Evolutionary conservation across 2,113 vertebrate genomes (phyloP).

Genomic region (Phyllostomus hastatus): DNA sequence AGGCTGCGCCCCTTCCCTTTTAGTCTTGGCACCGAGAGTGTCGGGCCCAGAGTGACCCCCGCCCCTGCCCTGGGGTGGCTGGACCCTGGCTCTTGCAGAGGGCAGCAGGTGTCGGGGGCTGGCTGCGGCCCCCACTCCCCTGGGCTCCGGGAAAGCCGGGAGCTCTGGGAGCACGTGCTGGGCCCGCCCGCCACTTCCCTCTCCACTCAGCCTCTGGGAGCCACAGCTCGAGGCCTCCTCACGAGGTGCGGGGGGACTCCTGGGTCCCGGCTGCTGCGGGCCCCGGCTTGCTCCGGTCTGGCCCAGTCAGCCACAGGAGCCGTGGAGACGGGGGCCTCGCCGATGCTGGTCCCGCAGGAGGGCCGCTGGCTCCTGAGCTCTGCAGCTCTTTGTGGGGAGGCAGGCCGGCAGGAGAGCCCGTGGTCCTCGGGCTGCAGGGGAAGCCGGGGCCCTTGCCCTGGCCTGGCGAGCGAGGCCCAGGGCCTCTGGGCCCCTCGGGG

Average conservation of each 20-base stretch:
- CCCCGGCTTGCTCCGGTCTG: neutral
- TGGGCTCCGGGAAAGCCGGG: neutral
- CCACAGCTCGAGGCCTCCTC: rapidly evolving
- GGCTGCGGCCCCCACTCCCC: neutral
- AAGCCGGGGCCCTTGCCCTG: rapidly evolving
- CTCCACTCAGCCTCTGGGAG: neutral
- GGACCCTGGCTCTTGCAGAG: too few species aligned
- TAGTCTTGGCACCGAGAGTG: rapidly evolving
- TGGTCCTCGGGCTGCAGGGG: neutral
- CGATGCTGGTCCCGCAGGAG: neutral
- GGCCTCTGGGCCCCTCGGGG: neutral
- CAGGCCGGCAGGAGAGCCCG: rapidly evolving
- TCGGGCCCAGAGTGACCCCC: neutral
- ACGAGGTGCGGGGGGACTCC: too few species aligned
- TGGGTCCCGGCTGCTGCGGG: neutral
- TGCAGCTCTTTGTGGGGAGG: rapidly evolving
- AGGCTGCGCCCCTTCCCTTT: neutral
- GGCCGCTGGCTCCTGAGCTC: neutral
- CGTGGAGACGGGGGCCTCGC: neutral
- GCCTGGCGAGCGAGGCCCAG: rapidly evolving
- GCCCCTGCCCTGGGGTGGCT: neutral
- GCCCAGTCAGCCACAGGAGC: neutral
- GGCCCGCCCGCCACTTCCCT: rapidly evolving
- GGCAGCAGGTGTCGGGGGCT: neutral
- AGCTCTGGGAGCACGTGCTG: rapidly evolving